Percentiles rank a stretch among this genome's conserved stretches.
Conservation (phyloP, 2,113 vertebrate genomes). For the Calonectris borealis region DNA sequence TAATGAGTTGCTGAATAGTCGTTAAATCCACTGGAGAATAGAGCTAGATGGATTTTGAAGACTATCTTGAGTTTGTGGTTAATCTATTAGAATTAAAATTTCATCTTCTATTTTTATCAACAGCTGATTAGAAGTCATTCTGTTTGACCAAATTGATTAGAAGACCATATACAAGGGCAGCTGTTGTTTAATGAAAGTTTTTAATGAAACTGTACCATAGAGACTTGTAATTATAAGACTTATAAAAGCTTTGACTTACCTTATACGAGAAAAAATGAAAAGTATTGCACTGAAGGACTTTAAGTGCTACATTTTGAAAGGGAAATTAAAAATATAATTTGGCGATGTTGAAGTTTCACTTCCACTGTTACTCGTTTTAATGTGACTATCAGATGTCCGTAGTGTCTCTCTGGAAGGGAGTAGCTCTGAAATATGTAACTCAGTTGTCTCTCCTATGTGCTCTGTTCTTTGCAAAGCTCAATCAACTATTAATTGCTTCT, state of each 20-base stretch:
- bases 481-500: slow-evolving; percentile 3
- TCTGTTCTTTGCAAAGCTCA: background rate
- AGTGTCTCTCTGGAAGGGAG: background rate
- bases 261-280: slow-evolving; percentile 47
- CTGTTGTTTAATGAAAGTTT: slow-evolving; percentile 86
- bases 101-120: slow-evolving; percentile 99
- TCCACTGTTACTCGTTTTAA: slow-evolving; percentile 2
- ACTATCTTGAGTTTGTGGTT: slow-evolving; percentile 91
- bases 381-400: background rate
- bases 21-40: slow-evolving; percentile 90
- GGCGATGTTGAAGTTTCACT: slow-evolving; percentile 38
- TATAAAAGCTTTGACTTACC: slow-evolving; percentile 81
- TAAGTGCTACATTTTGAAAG: slow-evolving; percentile 64
- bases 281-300: slow-evolving; percentile 67
- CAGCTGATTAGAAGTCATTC: slow-evolving; percentile 96
- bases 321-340: slow-evolving; percentile 58
- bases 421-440: background rate
- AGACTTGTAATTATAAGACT: slow-evolving; percentile 81
- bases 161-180: slow-evolving; percentile 85
- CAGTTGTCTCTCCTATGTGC: background rate
- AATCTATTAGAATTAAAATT: slow-evolving; percentile 96
- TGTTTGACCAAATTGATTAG: slow-evolving; percentile 87
- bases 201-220: slow-evolving; percentile 83
- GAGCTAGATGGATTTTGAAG: slow-evolving; percentile 84
- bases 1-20: slow-evolving; percentile 95